These are phyloP conservation scores for Limosa lapponica DNA, from an alignment of 2,797 vertebrate species.

Conservation along the genomic window DNA sequence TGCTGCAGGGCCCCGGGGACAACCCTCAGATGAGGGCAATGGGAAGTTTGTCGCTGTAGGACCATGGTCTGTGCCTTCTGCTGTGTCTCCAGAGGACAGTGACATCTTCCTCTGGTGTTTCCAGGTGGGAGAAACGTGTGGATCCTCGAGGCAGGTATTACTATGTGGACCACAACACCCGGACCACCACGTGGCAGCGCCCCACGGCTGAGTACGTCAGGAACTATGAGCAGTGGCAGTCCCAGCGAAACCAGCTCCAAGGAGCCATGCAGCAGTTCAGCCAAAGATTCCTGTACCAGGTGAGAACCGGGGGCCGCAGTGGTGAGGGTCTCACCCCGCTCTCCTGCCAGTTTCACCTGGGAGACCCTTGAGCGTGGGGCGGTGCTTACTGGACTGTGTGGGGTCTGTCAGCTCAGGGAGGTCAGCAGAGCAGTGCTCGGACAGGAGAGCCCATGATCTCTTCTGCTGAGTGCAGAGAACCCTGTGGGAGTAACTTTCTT, in stretches of 20 bases:
- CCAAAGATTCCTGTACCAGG: constrained; percentile 98
- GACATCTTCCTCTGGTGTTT: neutral
- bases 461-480: neutral
- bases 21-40: neutral
- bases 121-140: constrained; percentile 96
- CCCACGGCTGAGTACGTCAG: constrained; percentile 94
- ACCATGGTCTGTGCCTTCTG: neutral
- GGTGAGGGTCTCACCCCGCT: neutral
- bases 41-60: neutral
- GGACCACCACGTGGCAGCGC: constrained; percentile 98
- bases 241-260: constrained; percentile 93
- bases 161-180: constrained; percentile 97
- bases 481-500: neutral
- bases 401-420: fast-evolving
- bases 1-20: neutral
- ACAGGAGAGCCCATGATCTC: neutral
- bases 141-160: constrained; percentile 94
- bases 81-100: neutral
- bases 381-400: neutral
- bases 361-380: fast-evolving
- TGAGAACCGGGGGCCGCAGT: constrained; percentile 46
- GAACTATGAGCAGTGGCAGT: constrained; percentile 98
- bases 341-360: neutral
- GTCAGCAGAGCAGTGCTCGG: neutral
- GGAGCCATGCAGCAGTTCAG: constrained; percentile 99